Evolutionary conservation across 2,797 vertebrate genomes (phyloP).

Genomic region (Cetoscarus ocellatus): DNA sequence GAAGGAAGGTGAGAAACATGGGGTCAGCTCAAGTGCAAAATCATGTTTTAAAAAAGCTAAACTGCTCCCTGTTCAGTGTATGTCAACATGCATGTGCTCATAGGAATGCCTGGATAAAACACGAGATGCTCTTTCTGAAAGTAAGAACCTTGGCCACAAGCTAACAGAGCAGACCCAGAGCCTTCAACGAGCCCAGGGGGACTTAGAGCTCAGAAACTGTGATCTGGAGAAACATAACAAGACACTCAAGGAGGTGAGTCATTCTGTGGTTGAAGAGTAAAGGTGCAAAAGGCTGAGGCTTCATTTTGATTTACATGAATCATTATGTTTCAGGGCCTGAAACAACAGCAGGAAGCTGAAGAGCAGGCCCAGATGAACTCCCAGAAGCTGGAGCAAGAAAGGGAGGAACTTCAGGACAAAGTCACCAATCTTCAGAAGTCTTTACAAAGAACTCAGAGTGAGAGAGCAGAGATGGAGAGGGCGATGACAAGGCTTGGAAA

Average conservation of each 20-base stretch:
- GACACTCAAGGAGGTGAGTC: conserved; percentile 78
- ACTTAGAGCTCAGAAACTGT: conserved; percentile 65
- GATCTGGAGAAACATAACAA: conserved; percentile 78
- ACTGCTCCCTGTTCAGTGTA: conserved; percentile 9
- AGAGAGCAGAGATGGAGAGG: conserved; percentile 80
- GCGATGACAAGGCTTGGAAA: conserved; percentile 73
- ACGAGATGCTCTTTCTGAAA: conserved; percentile 78
- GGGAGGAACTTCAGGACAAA: conserved; percentile 73
- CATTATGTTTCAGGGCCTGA: conserved; percentile 70
- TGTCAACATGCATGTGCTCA: conserved; percentile 26
- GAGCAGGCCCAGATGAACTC: conserved; percentile 58
- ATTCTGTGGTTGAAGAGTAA: neutral
- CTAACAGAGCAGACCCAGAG: conserved; percentile 75
- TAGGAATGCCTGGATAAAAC: conserved; percentile 86
- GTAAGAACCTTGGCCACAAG: conserved; percentile 79
- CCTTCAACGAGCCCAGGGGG: conserved; percentile 76
- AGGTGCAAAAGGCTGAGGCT: conserved; percentile 1
- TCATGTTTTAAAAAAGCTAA: conserved; percentile 22
- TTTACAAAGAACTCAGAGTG: conserved; percentile 72
- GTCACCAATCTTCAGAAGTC: conserved; percentile 72
- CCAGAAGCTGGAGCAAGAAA: conserved; percentile 73
- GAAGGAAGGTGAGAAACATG: conserved; percentile 12
- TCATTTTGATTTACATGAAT: conserved; percentile 17
- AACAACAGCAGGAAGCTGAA: conserved; percentile 75
- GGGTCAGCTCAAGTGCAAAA: conserved; percentile 23